These are phyloP conservation scores for Felis chaus DNA, from an alignment of 2,113 vertebrate species.

Conservation along the genomic window DNA sequence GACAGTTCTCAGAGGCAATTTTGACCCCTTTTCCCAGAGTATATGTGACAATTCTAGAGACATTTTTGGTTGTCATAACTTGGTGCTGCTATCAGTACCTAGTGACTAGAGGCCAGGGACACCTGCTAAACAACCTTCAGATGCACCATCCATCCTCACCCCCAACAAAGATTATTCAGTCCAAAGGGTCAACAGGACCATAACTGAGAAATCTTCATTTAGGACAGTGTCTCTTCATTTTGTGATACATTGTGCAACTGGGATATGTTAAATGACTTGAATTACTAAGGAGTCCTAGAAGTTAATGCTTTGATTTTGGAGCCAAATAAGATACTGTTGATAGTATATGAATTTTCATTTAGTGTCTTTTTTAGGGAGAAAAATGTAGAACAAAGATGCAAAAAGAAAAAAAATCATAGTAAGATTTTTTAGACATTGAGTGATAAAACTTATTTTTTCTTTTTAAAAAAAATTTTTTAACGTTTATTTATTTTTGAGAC, in stretches of 20 bases:
- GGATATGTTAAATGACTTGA: background rate
- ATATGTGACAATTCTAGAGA: background rate
- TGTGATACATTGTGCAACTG: background rate
- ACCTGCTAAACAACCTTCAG: background rate
- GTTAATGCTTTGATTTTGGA: background rate
- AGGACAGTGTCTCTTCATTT: background rate
- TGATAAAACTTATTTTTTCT: constrained; percentile 4
- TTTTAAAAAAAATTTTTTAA: no score
- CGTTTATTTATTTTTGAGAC: no score
- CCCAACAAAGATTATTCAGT: background rate
- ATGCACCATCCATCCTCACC: no score
- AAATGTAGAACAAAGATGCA: background rate
- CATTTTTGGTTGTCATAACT: background rate
- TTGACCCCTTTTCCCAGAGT: background rate
- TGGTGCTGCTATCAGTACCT: background rate
- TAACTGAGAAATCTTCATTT: background rate
- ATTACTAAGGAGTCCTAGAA: background rate
- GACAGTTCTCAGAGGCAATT: background rate
- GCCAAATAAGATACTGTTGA: background rate
- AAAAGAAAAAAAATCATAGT: background rate
- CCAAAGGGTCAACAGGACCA: background rate
- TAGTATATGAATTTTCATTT: constrained; percentile 11
- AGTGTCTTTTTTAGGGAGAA: background rate
- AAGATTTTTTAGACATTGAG: background rate
- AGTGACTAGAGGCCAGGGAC: background rate